These are phyloP conservation scores for Aphelenchoides fujianensis DNA, from an alignment of 1,140 invertebrate genomes.

Conservation along the genomic window DNA sequence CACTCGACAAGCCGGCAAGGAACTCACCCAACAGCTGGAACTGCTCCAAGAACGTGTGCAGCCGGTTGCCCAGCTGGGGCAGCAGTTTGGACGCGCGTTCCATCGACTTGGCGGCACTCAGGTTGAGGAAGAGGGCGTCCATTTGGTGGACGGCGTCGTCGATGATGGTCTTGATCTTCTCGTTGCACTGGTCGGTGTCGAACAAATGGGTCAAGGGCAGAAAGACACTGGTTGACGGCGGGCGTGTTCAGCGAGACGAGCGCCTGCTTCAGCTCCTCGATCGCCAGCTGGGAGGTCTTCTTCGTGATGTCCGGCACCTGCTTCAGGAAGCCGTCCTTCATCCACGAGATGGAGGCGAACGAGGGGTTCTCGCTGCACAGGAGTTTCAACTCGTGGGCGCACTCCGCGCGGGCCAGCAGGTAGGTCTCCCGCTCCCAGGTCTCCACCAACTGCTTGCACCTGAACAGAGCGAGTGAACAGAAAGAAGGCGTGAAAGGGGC, in stretches of 20 bases:
- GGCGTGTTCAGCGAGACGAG: slow-evolving; percentile 30
- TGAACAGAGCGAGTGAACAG: slow-evolving; percentile 33
- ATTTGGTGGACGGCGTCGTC: slow-evolving; percentile 44
- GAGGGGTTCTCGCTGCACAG: slow-evolving; percentile 44
- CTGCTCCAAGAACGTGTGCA: slow-evolving; percentile 56
- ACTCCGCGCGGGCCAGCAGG: slow-evolving; percentile 41
- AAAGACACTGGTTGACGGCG: slow-evolving; percentile 28
- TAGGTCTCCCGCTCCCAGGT: slow-evolving; percentile 35
- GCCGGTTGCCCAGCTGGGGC: slow-evolving; percentile 33
- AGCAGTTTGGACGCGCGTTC: slow-evolving; percentile 35
- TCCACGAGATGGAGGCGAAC: slow-evolving; percentile 31
- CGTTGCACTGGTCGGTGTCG: slow-evolving; percentile 29
- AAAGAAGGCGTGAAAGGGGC: background rate
- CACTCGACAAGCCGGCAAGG: too few species aligned
- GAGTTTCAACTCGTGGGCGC: slow-evolving; percentile 33
- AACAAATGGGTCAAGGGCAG: slow-evolving; percentile 16
- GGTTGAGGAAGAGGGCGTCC: slow-evolving; percentile 48
- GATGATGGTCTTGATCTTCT: slow-evolving; percentile 45
- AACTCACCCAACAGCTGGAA: slow-evolving; percentile 50
- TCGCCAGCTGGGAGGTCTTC: slow-evolving; percentile 31
- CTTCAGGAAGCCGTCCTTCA: slow-evolving; percentile 44
- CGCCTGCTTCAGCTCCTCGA: slow-evolving; percentile 42
- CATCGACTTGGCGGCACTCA: slow-evolving; percentile 23
- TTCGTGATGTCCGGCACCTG: slow-evolving; percentile 32
- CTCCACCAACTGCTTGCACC: slow-evolving; percentile 43